Conservation (phyloP, 2,888 invertebrate species). For the Idaea dimidiata region DNA sequence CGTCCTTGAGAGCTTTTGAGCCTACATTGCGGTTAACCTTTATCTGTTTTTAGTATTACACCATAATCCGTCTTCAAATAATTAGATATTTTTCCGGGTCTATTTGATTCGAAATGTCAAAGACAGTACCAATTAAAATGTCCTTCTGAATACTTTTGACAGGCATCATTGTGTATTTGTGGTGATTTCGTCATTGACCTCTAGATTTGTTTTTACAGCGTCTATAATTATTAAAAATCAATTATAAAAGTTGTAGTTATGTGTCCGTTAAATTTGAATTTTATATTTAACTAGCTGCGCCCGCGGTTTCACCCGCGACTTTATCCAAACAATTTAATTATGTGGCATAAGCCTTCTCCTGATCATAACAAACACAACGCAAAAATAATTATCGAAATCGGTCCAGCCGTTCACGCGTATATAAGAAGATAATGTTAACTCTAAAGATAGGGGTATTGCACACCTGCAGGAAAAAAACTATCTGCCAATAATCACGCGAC, state of each 20-base stretch:
- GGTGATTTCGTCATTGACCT: background rate
- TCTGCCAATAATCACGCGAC: no score
- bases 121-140: background rate
- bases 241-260: background rate
- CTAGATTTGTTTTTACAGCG: background rate
- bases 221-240: background rate
- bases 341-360: no score
- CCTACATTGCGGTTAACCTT: background rate
- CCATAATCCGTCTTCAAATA: conserved; percentile 1
- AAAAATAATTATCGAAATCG: no score
- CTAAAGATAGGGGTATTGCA: no score
- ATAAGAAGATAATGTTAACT: no score
- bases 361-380: no score
- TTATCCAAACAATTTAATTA: no score
- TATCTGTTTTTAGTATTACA: background rate
- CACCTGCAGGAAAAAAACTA: no score
- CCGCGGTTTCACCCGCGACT: no score
- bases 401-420: no score
- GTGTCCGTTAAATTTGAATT: no score
- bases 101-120: background rate
- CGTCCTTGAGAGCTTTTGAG: background rate
- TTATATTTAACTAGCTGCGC: no score
- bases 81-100: background rate
- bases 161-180: background rate
- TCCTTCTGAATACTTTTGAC: background rate